A percentile compares a stretch with the other conserved stretches of the same genome.
Conservation (phyloP, 2,888 invertebrate genomes). For the Dynastes grantii region DNA sequence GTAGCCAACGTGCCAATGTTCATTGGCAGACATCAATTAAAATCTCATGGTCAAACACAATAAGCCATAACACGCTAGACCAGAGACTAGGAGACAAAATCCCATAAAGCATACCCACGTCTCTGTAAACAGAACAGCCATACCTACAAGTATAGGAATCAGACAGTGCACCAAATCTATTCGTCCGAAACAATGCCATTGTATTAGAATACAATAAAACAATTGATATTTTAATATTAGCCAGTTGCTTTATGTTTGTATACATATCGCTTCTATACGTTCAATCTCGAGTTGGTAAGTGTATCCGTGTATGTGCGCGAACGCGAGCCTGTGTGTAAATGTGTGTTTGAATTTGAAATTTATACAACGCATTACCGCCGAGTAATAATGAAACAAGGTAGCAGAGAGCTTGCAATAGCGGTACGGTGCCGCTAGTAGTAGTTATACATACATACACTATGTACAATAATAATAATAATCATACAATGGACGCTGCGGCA, state of each 20-base stretch:
- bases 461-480: conserved; percentile 42
- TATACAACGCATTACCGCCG: conserved; percentile 51
- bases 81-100: neutral
- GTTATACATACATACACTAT: conserved; percentile 15
- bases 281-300: neutral
- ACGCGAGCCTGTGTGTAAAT: neutral
- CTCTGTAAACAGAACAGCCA: neutral
- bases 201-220: conserved; percentile 54
- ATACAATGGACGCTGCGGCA: conserved; percentile 39
- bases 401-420: conserved; percentile 11
- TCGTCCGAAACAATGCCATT: conserved; percentile 49
- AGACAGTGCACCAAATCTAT: conserved; percentile 47
- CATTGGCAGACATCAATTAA: neutral
- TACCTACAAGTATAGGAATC: conserved; percentile 30
- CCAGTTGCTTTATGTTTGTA: conserved; percentile 25
- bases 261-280: conserved; percentile 8
- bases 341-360: conserved; percentile 49
- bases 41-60: neutral
- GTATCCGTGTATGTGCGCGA: neutral
- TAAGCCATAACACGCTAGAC: neutral
- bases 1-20: too few relatives aligned
- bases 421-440: neutral
- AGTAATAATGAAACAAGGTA: conserved; percentile 53
- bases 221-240: conserved; percentile 53
- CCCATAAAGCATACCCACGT: neutral